phyloP scores from a whole-genome alignment of 2,888 invertebrate genomes.

The Lasioglossum calceatum region DNA sequence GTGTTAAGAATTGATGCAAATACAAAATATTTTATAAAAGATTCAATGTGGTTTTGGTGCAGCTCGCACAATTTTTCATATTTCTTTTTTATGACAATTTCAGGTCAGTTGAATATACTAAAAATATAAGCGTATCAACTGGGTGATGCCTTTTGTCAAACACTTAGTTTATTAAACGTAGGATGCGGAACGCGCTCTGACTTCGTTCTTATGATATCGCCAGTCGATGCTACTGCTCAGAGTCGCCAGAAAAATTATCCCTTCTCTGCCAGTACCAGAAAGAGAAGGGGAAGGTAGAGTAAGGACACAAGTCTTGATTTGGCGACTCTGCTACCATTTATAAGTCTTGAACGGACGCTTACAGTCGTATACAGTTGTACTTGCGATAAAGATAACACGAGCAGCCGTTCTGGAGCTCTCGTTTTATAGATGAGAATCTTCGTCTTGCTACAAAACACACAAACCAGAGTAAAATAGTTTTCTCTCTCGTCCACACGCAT shows the following conservation, averaged over 20 bases:
- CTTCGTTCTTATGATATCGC: slow-evolving; percentile 5
- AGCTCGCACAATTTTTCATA: background rate
- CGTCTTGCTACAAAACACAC: background rate
- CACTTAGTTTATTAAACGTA: background rate
- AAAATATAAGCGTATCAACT: background rate
- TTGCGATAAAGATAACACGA: slow-evolving; percentile 3
- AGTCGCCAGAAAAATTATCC: background rate
- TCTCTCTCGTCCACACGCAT: background rate
- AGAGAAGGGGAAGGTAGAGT: too few relatives aligned
- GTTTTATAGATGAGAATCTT: background rate
- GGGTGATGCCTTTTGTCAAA: background rate
- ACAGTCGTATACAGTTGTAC: slow-evolving; percentile 27
- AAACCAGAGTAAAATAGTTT: slow-evolving; percentile 25
- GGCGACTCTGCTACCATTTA: background rate
- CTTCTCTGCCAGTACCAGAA: too few relatives aligned
- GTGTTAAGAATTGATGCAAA: too few relatives aligned
- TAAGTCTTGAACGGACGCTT: slow-evolving; percentile 13
- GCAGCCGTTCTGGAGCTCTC: slow-evolving; percentile 9
- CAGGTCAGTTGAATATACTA: background rate
- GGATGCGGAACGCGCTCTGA: background rate
- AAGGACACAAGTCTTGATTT: background rate
- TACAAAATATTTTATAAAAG: too few relatives aligned
- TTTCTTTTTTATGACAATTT: background rate
- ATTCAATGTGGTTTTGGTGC: too few relatives aligned
- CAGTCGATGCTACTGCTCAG: background rate